Percentiles rank a stretch among this genome's conserved stretches.
Evolutionary conservation across 2,113 vertebrate genomes (phyloP).

Genomic region (Eretmochelys imbricata): DNA sequence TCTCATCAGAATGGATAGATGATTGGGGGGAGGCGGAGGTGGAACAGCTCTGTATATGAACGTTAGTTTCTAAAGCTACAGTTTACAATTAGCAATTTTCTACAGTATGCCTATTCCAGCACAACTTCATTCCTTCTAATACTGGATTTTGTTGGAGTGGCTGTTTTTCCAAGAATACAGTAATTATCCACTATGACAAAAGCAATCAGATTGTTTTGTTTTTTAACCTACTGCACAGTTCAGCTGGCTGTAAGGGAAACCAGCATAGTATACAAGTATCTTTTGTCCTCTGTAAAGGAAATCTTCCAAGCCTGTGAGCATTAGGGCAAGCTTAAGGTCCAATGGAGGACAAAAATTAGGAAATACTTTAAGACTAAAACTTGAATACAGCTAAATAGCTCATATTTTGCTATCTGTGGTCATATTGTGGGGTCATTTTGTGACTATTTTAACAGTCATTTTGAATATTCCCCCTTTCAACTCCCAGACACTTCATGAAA

Average conservation of each 20-base stretch:
- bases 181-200: not conserved
- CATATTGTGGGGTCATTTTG: not conserved
- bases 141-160: not conserved
- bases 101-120: not conserved
- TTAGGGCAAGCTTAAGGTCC: not conserved
- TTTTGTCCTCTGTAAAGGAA: not conserved
- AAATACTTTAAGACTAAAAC: not conserved
- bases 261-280: not conserved
- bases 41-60: not conserved
- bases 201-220: not conserved
- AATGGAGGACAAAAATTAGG: not conserved
- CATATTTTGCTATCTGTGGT: not conserved
- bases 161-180: not conserved
- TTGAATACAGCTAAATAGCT: not conserved
- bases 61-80: not conserved
- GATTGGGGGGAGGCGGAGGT: not conserved
- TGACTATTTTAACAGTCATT: not conserved
- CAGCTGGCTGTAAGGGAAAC: not conserved
- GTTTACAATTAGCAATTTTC: not conserved
- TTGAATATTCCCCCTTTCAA: not conserved
- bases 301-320: not conserved
- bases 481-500: not conserved
- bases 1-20: not conserved
- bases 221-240: not conserved
- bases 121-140: not conserved